These are phyloP conservation scores for Heliconius eleuchia DNA, from an alignment of 1,140 invertebrate genomes.

Conservation along the genomic window DNA sequence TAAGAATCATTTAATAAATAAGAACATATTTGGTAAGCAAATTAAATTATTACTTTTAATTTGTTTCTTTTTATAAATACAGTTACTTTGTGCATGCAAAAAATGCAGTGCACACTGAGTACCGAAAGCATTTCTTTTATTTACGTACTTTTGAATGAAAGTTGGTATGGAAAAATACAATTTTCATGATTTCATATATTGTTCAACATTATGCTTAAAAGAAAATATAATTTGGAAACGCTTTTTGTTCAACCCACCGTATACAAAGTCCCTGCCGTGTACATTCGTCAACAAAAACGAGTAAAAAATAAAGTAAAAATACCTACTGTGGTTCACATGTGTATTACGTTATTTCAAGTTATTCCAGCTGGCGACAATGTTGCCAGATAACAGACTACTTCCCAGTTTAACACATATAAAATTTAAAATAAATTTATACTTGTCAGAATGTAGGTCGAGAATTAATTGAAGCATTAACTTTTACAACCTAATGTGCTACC, in stretches of 20 bases:
- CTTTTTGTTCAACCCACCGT: slow-evolving; percentile 8
- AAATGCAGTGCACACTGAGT: not conserved
- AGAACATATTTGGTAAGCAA: no score
- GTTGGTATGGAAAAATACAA: not conserved
- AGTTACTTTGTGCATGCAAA: not conserved
- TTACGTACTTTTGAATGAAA: not conserved
- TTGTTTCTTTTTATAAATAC: not conserved
- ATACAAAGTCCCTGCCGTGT: slow-evolving; percentile 4
- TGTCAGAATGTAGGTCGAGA: slow-evolving; percentile 21
- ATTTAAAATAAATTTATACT: slow-evolving; percentile 23
- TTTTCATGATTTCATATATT: slow-evolving; percentile 11
- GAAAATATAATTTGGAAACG: not conserved
- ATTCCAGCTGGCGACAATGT: slow-evolving; percentile 27
- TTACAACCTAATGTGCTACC: not conserved
- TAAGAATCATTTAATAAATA: no score
- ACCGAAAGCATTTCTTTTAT: not conserved
- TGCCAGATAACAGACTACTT: slow-evolving; percentile 23
- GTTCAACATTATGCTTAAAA: slow-evolving; percentile 1
- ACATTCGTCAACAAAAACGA: slow-evolving; percentile 25
- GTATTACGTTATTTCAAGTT: slow-evolving; percentile 29
- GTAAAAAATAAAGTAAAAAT: slow-evolving; percentile 23
- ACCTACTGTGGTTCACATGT: slow-evolving; percentile 18
- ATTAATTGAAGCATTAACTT: slow-evolving; percentile 23
- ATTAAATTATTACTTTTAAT: not conserved
- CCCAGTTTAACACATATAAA: slow-evolving; percentile 22